Evolutionary conservation across 2,113 vertebrate genomes (phyloP), one percentile per base, ranked within the genome.

Genomic region (Camarhynchus parvulus): DNA sequence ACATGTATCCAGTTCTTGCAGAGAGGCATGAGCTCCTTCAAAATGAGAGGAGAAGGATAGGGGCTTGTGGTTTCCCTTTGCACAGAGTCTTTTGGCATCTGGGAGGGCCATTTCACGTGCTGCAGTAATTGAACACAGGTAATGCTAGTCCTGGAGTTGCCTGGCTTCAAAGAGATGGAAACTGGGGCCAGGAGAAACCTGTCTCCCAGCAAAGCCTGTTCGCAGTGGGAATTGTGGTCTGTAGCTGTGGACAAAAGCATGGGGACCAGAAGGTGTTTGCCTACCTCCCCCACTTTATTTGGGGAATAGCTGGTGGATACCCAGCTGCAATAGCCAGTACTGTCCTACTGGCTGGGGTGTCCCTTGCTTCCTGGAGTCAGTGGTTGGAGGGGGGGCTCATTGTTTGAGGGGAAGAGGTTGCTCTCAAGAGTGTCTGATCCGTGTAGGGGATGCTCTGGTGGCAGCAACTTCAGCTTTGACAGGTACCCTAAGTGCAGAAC

Each of bases 311-410:
- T 74, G 46, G 69, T 58, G 31, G 63, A 15, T 10, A 24, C 44
- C 27, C 9, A 46, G 50, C 22, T 25, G 31, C 16, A 18, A 2
- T 35, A 31, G 42, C 31, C 0, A 0, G 59, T 64, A 66, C 33
- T 35, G 22, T 50, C 44, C 62, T 50, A 5, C 35, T 55, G 62
- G 22, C 28, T 50, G 56, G 24, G 20, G 4, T 10, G 8, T 41
- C 35, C 44, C 46, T 66, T 79, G 25, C 33, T 90, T 87, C 50
- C 24, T 9, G 5, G 35, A 35, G 78, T 30, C 0, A 0, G 61
- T 66, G 19, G 5, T 14, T 4, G 13, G 41, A 80, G 23, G 14
- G 7, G 11, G 62, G 79, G 23, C 25, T 88, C 23, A 15, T 28
- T 44, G 9, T 41, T 44, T 35, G 31, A 39, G 10, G 16, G 56